Evolutionary conservation across 2,113 vertebrate genomes (phyloP), one percentile per base, ranked within the genome.

Genomic region (Cyanoramphus novaezelandiae): DNA sequence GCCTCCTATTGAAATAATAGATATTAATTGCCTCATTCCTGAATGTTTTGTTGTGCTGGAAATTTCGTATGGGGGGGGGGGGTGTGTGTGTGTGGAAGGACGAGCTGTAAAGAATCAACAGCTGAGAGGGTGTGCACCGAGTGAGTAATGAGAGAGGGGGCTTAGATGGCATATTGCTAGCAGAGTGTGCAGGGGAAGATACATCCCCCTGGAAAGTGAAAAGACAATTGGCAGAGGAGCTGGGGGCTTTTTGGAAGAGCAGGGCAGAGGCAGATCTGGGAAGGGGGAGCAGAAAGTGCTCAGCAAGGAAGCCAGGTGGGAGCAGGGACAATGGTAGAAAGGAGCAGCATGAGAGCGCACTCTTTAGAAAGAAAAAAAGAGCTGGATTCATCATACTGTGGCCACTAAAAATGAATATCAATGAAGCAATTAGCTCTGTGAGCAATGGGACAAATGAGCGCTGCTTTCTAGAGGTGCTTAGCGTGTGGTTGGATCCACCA

Each of bases 1-100:
- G 67, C 39, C 69, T 97, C 76, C 83, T 93, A 70, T 97, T 97
- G 86, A 95, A 97, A 82, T 83, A 95, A 95, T 81, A 92, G 64
- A 76, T 83, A 87, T 89, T 87, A 96, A 93, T 96, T 93, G 60
- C 70, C 89, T 95, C 74, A 72, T 94, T 87, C 94, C 95, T 78
- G 55, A 93, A 23, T 65, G 88, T 43, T 85, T 72, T 90, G 74
- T 94, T 94, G 67, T 80, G 80, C 68, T 57, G 50, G 62, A 88
- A 92, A 92, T 95, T 95, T 95, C 3, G 3, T 47, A 47, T 11
- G 14, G 10, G 28, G 7, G 6, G 3, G 28, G n/a, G n/a, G n/a
- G n/a, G n/a, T n/a, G n/a, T n/a, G n/a, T n/a, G n/a, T n/a, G n/a
- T 35, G 27, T 63, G 28, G 16, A 76, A 33, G 47, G 44, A 64